Percentiles rank a stretch among this genome's conserved stretches.
These are phyloP conservation scores for Montipora sp. DNA, from an alignment of 64 coral and sea anemone species.

Conservation along the genomic window DNA sequence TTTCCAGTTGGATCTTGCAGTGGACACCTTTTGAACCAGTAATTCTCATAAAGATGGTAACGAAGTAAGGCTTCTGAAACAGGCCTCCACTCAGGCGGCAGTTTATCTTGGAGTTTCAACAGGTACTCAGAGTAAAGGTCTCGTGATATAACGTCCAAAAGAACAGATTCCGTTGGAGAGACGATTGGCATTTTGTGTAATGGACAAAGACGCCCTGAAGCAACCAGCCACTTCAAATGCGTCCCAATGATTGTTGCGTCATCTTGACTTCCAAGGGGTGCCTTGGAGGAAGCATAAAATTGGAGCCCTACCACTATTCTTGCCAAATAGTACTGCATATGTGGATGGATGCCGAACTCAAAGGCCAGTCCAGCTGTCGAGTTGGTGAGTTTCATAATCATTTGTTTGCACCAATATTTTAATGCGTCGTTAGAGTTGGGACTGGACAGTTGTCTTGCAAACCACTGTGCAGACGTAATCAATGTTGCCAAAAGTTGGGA, in stretches of 20 bases:
- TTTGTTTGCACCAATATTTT: slow-evolving; percentile 53
- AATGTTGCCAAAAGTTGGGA: slow-evolving; percentile 36
- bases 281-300: slow-evolving; percentile 44
- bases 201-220: slow-evolving; percentile 57
- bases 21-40: slow-evolving; percentile 34
- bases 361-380: slow-evolving; percentile 43
- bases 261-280: slow-evolving; percentile 33
- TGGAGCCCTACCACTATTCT: slow-evolving; percentile 56
- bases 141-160: slow-evolving; percentile 41
- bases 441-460: slow-evolving; percentile 41
- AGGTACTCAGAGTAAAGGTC: slow-evolving; percentile 52
- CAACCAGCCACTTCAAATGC: slow-evolving; percentile 51
- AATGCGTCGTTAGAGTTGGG: background rate
- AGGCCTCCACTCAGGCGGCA: slow-evolving; percentile 34
- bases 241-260: slow-evolving; percentile 2
- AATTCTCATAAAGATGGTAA: slow-evolving; percentile 62
- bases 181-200: slow-evolving; percentile 61
- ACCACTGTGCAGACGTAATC: slow-evolving; percentile 63
- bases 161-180: slow-evolving; percentile 58
- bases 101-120: slow-evolving; percentile 44
- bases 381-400: slow-evolving; percentile 47
- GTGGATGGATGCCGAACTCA: slow-evolving; percentile 50
- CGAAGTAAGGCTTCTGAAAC: slow-evolving; percentile 43
- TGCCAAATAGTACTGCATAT: slow-evolving; percentile 55
- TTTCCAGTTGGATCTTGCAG: slow-evolving; percentile 5